Base-by-base conservation (phyloP, 2,797 vertebrate genomes). In the Chrysolophus pictus region DNA sequence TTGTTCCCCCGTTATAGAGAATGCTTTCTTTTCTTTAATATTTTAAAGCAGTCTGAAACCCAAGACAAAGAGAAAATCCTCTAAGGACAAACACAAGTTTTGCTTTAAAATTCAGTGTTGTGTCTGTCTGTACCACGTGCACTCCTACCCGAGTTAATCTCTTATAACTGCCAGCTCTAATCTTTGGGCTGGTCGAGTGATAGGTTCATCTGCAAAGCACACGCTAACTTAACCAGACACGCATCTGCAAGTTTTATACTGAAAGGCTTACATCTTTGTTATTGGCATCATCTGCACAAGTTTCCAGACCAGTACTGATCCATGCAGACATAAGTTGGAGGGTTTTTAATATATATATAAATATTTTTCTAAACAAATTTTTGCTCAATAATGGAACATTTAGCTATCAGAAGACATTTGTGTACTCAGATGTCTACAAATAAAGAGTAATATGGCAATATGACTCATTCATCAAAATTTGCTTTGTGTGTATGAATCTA, bases 381-480 rank as follows among this genome's bases (percentile, higher is more conserved):
- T 42, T 63, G 44, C 59, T 90, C 14, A 18, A 8, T 91, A 94
- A 86, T 55, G 58, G 14, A 71, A 24, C 26, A 18, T 88, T 96
- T 91, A 62, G 64, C 72, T 68, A 37, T 84, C 55, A 28, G n/a
- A 73, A 84, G 65, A 64, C n/a, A 37, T 93, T 91, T 94, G 74
- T 74, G 31, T 82, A 19, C 62, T 89, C 64, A n/a, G 68, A 62
- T 85, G 47, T 23, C 60, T 12, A 19, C 80, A 63, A 93, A 63
- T 13, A 74, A 41, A 74, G 31, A 31, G 51, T 74, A 90, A 72
- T 11, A 7, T 79, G 55, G 92, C 87, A 81, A 80, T 76, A 68
- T 4, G 44, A 84, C 69, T 95, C 77, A 85, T 88, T 88, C 78
- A 76, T 80, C 49, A 75, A 92, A 81, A 91, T 83, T 49, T 80